Conservation (phyloP, 2,113 vertebrate species). For the Lepus americanus region DNA sequence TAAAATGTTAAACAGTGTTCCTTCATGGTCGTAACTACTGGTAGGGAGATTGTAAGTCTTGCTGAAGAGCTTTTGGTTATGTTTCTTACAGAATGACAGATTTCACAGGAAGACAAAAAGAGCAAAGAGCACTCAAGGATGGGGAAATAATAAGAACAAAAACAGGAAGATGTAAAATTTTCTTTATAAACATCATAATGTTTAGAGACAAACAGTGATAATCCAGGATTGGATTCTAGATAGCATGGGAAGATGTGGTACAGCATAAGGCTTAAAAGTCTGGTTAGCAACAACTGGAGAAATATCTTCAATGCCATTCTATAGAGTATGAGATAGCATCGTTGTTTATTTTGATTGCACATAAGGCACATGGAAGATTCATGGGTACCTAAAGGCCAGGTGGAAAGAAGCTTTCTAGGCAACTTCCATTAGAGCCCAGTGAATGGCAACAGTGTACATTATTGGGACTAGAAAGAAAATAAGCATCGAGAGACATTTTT, state of each 20-base stretch:
- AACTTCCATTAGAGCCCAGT: not conserved
- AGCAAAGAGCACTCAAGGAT: not conserved
- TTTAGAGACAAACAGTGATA: not conserved
- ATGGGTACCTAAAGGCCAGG: too few relatives aligned
- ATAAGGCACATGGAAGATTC: too few relatives aligned
- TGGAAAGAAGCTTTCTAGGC: not conserved
- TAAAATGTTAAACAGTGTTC: not conserved
- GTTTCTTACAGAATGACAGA: not conserved
- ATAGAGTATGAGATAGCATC: too few relatives aligned
- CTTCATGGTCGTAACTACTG: not conserved
- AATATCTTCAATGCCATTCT: not conserved
- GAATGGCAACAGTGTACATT: not conserved
- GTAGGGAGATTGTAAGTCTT: not conserved
- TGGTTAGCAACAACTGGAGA: not conserved
- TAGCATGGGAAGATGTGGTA: not conserved
- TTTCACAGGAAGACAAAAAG: not conserved
- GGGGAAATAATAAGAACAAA: not conserved
- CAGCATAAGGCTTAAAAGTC: not conserved
- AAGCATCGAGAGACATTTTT: not conserved
- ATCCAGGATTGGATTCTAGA: not conserved
- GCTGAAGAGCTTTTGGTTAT: not conserved
- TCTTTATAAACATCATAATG: not conserved
- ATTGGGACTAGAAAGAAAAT: too few relatives aligned
- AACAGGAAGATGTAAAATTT: not conserved
- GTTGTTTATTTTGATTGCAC: not conserved